Evolutionary conservation across 2,888 invertebrate species (phyloP), one percentile per base, ranked within the genome.

Genomic region (Scaptomyza tumidula): DNA sequence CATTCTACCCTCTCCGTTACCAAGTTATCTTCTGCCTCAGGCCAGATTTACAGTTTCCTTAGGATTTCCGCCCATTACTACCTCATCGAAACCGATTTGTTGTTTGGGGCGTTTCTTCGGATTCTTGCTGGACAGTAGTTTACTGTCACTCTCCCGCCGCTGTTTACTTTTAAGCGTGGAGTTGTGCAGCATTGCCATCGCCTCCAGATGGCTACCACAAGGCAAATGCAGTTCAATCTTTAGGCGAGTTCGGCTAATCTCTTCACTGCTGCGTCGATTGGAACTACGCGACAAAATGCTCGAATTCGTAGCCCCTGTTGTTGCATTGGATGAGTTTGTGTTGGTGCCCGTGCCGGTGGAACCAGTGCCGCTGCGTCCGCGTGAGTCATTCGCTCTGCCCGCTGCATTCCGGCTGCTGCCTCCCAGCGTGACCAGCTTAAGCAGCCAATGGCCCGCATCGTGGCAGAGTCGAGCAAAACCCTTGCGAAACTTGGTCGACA

Each of bases 401-500:
- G n/a, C 59, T 31, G 39, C 57, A 33, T 54, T 55, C 39, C 59
- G 75, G 16, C 48, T 64, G 44, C 76, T 68, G 49, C 80, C 81
- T 16, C 88, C 90, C 58, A 88, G 73, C 1, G 80, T 81, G 9
- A 88, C 39, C 1, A 86, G 44, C n/a, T 63, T 49, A 0, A 80
- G 33, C 3, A 87, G 49, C 4, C 62, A n/a, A 3, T 60, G 57
- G 48, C 81, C 86, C 4, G 74, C 66, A 37, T 67, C 68, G 27
- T 78, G 79, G 35, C 95, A 96, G 0, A 96, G 93, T 86, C 94
- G 94, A 60, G 95, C 93, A 86, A 97, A 97, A 0, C 96, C 97
- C 60, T 95, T 94, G 3, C 98, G 94, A 90, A 98, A 98, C 92
- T 97, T 97, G 3, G 97, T 96, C 44, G 97, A 97, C 96, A 98